These are phyloP conservation scores for Haliclona indistincta DNA, from an alignment of 37 sponge, comb jelly and placozoan species.

Conservation along the genomic window DNA sequence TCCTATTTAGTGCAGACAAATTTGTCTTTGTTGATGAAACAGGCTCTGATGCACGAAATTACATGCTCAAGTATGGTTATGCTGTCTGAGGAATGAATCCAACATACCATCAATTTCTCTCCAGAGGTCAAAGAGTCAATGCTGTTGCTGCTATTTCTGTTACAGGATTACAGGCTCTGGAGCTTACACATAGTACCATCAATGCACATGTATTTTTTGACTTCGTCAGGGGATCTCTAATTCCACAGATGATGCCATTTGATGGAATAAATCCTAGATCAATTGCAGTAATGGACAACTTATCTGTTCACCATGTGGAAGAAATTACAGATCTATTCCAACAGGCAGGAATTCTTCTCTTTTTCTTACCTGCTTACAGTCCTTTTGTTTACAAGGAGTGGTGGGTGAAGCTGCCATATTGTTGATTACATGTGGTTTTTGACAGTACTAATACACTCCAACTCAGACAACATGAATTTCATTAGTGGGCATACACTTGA, in stretches of 20 bases:
- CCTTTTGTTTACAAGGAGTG: background rate
- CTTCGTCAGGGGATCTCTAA: constrained; percentile 27
- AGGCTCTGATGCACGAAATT: constrained; percentile 26
- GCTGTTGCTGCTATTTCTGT: constrained; percentile 41
- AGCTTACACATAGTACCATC: constrained; percentile 20
- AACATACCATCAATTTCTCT: background rate
- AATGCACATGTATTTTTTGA: constrained; percentile 29
- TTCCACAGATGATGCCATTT: constrained; percentile 44
- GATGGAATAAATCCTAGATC: constrained; percentile 31
- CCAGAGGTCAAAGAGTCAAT: constrained; percentile 17
- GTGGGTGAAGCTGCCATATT: background rate
- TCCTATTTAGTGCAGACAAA: background rate
- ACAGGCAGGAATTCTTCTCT: constrained; percentile 9
- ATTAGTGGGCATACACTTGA: too few relatives aligned
- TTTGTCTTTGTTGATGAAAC: constrained; percentile 41
- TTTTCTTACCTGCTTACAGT: constrained; percentile 31
- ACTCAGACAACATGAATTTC: background rate
- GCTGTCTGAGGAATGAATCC: constrained; percentile 8
- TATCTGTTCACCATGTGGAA: constrained; percentile 22
- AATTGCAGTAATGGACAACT: constrained; percentile 35
- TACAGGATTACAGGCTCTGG: constrained; percentile 19
- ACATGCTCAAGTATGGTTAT: constrained; percentile 30
- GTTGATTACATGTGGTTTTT: background rate
- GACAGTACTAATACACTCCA: background rate
- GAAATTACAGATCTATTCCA: constrained; percentile 7